phyloP scores from a whole-genome alignment of 2,888 invertebrate genomes.

The Panzeria rudis region DNA sequence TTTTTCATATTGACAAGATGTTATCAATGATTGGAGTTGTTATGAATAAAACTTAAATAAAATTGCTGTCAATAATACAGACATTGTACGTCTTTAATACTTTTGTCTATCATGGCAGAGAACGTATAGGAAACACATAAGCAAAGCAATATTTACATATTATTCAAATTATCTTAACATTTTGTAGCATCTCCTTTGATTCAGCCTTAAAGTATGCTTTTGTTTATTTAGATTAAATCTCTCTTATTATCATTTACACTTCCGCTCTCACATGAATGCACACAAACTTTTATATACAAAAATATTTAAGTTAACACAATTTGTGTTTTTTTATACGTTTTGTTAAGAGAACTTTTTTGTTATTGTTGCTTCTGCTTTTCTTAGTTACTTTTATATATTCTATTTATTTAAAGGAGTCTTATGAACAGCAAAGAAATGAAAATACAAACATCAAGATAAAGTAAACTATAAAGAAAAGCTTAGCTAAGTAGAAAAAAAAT shows the following conservation, averaged over 20 bases:
- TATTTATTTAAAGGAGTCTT: slow-evolving; percentile 36
- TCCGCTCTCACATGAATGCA: neutral
- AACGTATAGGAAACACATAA: neutral
- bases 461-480: slow-evolving; percentile 45
- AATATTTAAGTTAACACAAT: slow-evolving; percentile 37
- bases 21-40: neutral
- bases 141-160: neutral
- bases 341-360: neutral
- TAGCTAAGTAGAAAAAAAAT: slow-evolving; percentile 24
- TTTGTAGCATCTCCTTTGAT: neutral
- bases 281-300: neutral
- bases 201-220: slow-evolving; percentile 5
- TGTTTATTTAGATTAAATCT: slow-evolving; percentile 20
- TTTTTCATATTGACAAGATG: neutral
- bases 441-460: slow-evolving; percentile 63
- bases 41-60: neutral
- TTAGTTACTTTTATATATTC: slow-evolving; percentile 40
- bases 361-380: slow-evolving; percentile 4
- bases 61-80: neutral
- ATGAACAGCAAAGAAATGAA: slow-evolving; percentile 7
- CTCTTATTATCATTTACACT: neutral
- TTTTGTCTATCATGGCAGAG: neutral
- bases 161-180: neutral
- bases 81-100: neutral
- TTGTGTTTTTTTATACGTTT: neutral